Base-by-base conservation (phyloP, 2,797 vertebrate species). In the Hydrocynus forskahlii region DNA sequence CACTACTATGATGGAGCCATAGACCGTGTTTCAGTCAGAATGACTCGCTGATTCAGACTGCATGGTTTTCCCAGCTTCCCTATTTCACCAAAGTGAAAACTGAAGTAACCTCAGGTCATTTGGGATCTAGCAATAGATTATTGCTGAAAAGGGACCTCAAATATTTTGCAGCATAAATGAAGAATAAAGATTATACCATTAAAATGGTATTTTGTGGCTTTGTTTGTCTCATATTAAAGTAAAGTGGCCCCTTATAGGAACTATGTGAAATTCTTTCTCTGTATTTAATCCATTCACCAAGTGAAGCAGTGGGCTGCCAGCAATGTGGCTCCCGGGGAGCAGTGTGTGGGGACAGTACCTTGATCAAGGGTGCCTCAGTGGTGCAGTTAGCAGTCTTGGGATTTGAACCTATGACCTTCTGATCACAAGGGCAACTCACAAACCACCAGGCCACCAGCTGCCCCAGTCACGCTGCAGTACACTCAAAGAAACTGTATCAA, bases 61-160 rank as follows among this genome's bases (percentile, higher is more conserved):
- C 29, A 70, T 72, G 72, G 38, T 35, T 79, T 83, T 83, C 76
- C 81, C 81, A 75, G 70, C 76, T 83, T 83, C 76, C 76, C 13
- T 75, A 79, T 82, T 68, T 70, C 0, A 17, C 40, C 54, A 63
- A 74, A 75, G 64, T 75, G 69, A 83, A 82, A 82, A 79, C 38
- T 9, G 2, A 69, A 55, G 68, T 78, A 60, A 82, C 54, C 48
- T 43, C 13, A 70, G 71, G 55, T 17, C 71, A 75, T 5, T 19
- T 63, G 4, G 63, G 16, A 67, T 29, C 16, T 63, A 66, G 9
- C 74, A 52, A 13, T 16, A 52, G 1, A 16, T 57, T 43, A 62
- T 68, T 70, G 55, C 54, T 75, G 16, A 73, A 69, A 35, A 69
- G 17, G n/a, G 19, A 45, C 54, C 5, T n/a, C 17, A 4, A 55